phyloP scores from a whole-genome alignment of 2,797 vertebrate genomes.

The Pseudotriccus pelzelni region DNA sequence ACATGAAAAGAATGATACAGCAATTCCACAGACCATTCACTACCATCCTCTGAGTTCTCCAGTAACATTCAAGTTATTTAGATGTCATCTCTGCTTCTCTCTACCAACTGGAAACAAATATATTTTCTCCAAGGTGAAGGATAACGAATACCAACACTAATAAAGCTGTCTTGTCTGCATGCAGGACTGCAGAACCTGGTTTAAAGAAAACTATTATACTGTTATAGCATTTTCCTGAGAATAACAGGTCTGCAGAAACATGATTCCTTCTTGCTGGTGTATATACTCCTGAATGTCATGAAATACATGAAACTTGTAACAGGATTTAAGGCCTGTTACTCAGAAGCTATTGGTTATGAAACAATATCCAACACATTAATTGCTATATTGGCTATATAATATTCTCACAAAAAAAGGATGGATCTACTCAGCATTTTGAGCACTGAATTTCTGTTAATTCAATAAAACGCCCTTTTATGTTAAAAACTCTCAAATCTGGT shows the following conservation, averaged over 20 bases:
- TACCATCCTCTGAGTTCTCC: not conserved
- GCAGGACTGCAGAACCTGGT: not conserved
- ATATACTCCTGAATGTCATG: not conserved
- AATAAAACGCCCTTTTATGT: not conserved
- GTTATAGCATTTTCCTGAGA: not conserved
- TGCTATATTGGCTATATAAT: not conserved
- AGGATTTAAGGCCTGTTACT: not conserved
- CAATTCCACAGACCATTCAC: not conserved
- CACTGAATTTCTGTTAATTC: not conserved
- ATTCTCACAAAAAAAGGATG: not conserved
- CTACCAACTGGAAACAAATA: not conserved
- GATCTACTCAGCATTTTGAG: not conserved
- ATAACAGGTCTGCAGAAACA: not conserved
- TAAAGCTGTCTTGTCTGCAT: not conserved
- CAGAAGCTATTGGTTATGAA: not conserved
- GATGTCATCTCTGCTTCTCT: not conserved
- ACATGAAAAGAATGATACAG: not conserved
- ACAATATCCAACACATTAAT: not conserved
- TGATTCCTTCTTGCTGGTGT: not conserved
- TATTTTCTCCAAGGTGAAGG: not conserved
- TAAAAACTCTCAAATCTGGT: not conserved
- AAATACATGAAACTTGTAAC: accelerated
- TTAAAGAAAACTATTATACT: not conserved
- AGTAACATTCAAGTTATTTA: not conserved
- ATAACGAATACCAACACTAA: not conserved